phyloP scores from a whole-genome alignment of 2,888 invertebrate species.

The Cryptophagus acutangulus region DNA sequence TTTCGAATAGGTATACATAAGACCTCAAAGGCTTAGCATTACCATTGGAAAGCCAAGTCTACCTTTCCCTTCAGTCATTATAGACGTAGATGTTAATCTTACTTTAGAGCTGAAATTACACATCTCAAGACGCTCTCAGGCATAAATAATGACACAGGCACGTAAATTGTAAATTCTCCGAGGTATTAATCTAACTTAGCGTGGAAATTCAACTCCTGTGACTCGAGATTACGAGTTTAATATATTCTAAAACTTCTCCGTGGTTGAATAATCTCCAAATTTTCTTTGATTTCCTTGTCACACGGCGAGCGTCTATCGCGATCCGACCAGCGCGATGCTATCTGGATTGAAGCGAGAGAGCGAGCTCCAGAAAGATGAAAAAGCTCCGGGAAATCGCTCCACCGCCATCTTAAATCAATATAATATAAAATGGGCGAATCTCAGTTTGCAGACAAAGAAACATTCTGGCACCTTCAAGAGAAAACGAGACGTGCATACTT shows the following conservation, averaged over 20 bases:
- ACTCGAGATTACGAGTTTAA: slow-evolving; percentile 50
- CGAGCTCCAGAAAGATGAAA: slow-evolving; percentile 19
- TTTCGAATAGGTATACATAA: slow-evolving; percentile 21
- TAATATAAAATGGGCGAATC: slow-evolving; percentile 50
- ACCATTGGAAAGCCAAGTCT: slow-evolving; percentile 23
- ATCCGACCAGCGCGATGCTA: slow-evolving; percentile 10
- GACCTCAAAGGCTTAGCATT: slow-evolving; percentile 28
- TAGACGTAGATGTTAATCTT: slow-evolving; percentile 43
- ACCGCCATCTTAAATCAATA: slow-evolving; percentile 49
- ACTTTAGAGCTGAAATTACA: slow-evolving; percentile 46
- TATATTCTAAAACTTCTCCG: slow-evolving; percentile 49
- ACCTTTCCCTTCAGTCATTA: slow-evolving; percentile 29
- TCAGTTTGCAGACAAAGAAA: slow-evolving; percentile 46
- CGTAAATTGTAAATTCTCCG: slow-evolving; percentile 50
- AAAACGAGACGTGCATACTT: slow-evolving; percentile 32
- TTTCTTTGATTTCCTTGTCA: slow-evolving; percentile 18
- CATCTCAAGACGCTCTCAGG: slow-evolving; percentile 48
- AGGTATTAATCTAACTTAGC: slow-evolving; percentile 51
- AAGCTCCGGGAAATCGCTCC: slow-evolving; percentile 32
- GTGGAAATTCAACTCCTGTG: slow-evolving; percentile 50
- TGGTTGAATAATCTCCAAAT: slow-evolving; percentile 42
- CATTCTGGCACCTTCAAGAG: slow-evolving; percentile 40
- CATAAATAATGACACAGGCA: slow-evolving; percentile 49
- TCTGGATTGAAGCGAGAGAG: slow-evolving; percentile 12
- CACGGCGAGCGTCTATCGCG: slow-evolving; percentile 13